Evolutionary conservation across 2,113 vertebrate species (phyloP), one percentile per base, ranked within the genome.

Genomic region (Cynopterus brachyotis): DNA sequence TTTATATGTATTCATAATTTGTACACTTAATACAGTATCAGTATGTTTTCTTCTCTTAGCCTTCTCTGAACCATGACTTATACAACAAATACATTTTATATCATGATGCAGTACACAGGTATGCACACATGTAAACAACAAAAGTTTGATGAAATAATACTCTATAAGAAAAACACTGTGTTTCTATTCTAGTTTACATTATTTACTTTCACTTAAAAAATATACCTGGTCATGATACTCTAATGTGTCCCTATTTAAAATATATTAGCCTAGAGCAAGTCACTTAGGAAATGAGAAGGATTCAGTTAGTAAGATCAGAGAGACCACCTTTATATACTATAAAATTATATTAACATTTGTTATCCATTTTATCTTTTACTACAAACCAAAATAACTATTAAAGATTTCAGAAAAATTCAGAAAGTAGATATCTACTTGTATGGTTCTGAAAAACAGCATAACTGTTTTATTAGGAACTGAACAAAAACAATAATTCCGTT

Each of bases 281-380:
- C 20, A 75, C 66, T 89, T 83, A 81, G 60, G 88, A 95, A 95
- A 95, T 55, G 22, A 72, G 62, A 89, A 45, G 35, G 50, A 6
- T 73, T 92, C n/a, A 50, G 37, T 12, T 42, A 86, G 15, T 69
- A 37, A 88, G 24, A 89, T 69, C 40, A 76, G 40, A 69, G 16
- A 82, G 40, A 69, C 28, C 40, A 93, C 2, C 47, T 93, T 89
- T 75, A 92, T 81, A 75, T 88, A 75, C 57, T 92, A 57, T 92
- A 80, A 81, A 87, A 92, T 59, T 47, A 88, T 35, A 92, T 69
- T 75, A 81, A 50, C 76, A 76, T 47, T 5, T 84, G 28, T 73
- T 78, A 55, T 55, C 9, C 6, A 62, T 22, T n/a, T 81, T 45
- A 42, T 80, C 24, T 55, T 92, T 67, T 28, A 67, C 3, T n/a